These are phyloP conservation scores for Tachystola acroxantha DNA, from an alignment of 2,888 invertebrate species.

Conservation along the genomic window DNA sequence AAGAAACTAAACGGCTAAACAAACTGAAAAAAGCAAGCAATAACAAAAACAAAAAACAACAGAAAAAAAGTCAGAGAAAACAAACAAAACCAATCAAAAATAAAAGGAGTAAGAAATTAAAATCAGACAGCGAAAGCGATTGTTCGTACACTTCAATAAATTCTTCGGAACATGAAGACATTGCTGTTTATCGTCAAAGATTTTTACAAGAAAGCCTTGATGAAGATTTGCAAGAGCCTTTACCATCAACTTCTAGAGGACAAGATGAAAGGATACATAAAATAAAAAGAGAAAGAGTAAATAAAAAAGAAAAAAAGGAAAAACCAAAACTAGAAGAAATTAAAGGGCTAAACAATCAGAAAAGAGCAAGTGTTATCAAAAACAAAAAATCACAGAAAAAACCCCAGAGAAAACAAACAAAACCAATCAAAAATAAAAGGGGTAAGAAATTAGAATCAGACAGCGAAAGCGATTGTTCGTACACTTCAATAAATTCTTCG, in stretches of 20 bases:
- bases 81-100: too few species aligned
- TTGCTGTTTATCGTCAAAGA: constrained; percentile 4
- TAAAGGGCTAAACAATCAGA: background rate
- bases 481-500: constrained; percentile 8
- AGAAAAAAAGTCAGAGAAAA: too few species aligned
- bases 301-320: too few species aligned
- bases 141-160: constrained; percentile 8
- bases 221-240: constrained; percentile 7
- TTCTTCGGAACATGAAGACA: constrained; percentile 7
- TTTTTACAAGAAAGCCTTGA: constrained; percentile 6
- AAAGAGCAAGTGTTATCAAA: too few species aligned
- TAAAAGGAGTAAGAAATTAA: constrained; percentile 7
- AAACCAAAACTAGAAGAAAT: too few species aligned
- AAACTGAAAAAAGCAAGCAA: constrained; percentile 6
- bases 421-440: constrained; percentile 3
- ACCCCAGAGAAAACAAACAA: too few species aligned
- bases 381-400: too few species aligned
- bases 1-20: constrained; percentile 4
- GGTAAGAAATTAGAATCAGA: constrained; percentile 8
- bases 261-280: constrained; percentile 6
- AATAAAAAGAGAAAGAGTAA: too few species aligned
- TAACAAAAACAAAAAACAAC: constrained; percentile 2
- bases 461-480: constrained; percentile 9
- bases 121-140: constrained; percentile 10
- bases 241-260: constrained; percentile 8